Conservation (phyloP, 2,888 invertebrate species). For the Dione vanillae region DNA sequence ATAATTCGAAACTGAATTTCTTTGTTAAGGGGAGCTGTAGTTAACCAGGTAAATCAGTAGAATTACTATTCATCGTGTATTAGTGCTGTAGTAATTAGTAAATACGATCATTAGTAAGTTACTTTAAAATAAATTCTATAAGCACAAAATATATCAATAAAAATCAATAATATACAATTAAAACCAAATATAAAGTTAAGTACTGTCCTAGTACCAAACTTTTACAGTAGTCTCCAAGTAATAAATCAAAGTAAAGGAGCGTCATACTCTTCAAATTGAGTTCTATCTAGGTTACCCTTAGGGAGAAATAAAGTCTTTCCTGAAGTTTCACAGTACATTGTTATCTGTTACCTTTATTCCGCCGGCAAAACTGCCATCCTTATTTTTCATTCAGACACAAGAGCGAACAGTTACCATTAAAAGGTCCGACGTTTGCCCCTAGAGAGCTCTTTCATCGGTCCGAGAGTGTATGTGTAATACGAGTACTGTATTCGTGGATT, state of each 20-base stretch:
- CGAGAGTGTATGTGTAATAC: constrained; percentile 56
- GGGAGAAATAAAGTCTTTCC: constrained; percentile 27
- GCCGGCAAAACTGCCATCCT: constrained; percentile 54
- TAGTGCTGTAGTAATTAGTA: no score
- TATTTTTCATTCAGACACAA: constrained; percentile 68
- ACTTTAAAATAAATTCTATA: not conserved
- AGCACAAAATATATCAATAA: not conserved
- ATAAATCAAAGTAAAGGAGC: constrained; percentile 8
- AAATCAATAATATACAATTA: not conserved
- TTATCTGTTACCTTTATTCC: constrained; percentile 44
- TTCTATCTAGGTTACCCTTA: constrained; percentile 6
- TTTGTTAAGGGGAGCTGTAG: no score
- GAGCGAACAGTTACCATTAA: constrained; percentile 72
- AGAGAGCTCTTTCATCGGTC: constrained; percentile 70
- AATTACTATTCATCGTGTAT: no score
- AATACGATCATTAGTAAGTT: no score
- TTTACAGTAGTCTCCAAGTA: not conserved
- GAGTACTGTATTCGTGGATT: constrained; percentile 40
- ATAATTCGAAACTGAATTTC: no score
- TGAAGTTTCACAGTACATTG: constrained; percentile 46
- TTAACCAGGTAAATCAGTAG: no score
- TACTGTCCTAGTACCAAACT: not conserved
- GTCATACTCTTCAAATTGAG: constrained; percentile 16
- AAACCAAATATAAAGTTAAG: not conserved
- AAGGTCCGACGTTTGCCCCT: constrained; percentile 73